Evolutionary conservation across 2,888 invertebrate species (phyloP), one percentile per base, ranked within the genome.

Genomic region (Himalopsyche japonica): DNA sequence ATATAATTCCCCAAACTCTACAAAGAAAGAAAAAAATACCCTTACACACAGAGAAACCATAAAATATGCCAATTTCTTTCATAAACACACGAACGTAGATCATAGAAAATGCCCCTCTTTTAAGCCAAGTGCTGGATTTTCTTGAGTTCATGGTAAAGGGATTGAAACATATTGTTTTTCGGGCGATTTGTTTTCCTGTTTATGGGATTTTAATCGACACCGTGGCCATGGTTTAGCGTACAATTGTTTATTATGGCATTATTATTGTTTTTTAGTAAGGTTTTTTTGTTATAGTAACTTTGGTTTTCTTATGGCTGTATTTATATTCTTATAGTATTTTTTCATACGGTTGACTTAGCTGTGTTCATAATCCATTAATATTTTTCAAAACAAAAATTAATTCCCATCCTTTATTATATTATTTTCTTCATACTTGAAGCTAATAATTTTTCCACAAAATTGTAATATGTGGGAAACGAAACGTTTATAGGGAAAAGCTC

Each of bases 141-240:
- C 70, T 70, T 27, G 70, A 27, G 70, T 70, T 70, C 76, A 27
- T 70, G 3, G 70, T 30, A 27, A 70, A 86, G 84, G 86, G 86
- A 82, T 85, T 86, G 86, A 85, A 85, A 85, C 86, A 86, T 87
- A 87, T 87, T 87, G 85, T 87, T 86, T 86, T 84, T 83, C 85
- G 84, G 84, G 85, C 86, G 83, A 87, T 86, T 87, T 87, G 84
- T 77, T 77, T 43, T 79, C 34, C 64, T 87, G 85, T 87, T 87
- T 87, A 87, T 86, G 80, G 78, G 48, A 82, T 86, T 87, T 87
- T 87, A 87, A 87, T 86, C 82, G 81, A 86, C 70, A 70, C 70
- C 8, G 86, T 81, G 70, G 80, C 24, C 47, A 57, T 77, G 24
- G 84, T 48, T 85, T 84, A 85, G 85, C 85, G 84, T 86, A 79